A percentile compares a stretch with the other conserved stretches of the same genome.
phyloP scores from a whole-genome alignment of 2,113 vertebrate species.

The Pangasianodon gigas region DNA sequence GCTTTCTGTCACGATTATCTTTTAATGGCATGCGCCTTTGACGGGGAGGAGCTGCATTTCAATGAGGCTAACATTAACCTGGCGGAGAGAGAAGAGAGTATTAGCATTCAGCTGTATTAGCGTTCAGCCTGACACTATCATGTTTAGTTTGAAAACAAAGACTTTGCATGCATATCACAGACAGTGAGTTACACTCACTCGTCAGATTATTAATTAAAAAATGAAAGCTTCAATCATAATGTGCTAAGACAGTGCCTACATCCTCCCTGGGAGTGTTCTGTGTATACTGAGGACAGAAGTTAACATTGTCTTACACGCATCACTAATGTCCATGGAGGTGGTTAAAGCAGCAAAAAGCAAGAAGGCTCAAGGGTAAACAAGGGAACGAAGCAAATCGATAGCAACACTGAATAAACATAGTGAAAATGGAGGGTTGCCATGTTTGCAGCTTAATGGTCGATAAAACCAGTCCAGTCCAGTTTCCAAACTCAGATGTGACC shows the following conservation, averaged over 20 bases:
- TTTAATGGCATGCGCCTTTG: constrained; percentile 48
- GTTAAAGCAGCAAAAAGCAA: background rate
- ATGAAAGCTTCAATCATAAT: constrained; percentile 17
- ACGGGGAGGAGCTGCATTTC: constrained; percentile 40
- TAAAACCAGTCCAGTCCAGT: background rate
- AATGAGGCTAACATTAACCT: constrained; percentile 51
- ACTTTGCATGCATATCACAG: constrained; percentile 32
- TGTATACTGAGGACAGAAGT: background rate
- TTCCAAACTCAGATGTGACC: background rate
- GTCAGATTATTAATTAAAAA: constrained; percentile 41
- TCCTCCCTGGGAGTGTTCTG: background rate
- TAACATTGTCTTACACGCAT: constrained; percentile 5
- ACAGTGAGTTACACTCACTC: constrained; percentile 20
- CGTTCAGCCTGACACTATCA: constrained; percentile 30
- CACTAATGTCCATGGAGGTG: background rate
- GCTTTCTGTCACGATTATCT: constrained; percentile 50
- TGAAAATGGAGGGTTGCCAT: background rate
- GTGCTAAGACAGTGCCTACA: background rate
- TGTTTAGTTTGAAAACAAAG: constrained; percentile 32
- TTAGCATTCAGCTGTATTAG: constrained; percentile 47
- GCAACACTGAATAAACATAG: background rate
- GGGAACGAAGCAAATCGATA: background rate
- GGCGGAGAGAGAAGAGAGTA: constrained; percentile 20
- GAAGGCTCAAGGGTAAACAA: background rate
- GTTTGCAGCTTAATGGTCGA: background rate